Percentiles rank a stretch among this genome's conserved stretches.
Evolutionary conservation across 2,797 vertebrate genomes (phyloP).

Genomic region (Rhodeus uyekii): DNA sequence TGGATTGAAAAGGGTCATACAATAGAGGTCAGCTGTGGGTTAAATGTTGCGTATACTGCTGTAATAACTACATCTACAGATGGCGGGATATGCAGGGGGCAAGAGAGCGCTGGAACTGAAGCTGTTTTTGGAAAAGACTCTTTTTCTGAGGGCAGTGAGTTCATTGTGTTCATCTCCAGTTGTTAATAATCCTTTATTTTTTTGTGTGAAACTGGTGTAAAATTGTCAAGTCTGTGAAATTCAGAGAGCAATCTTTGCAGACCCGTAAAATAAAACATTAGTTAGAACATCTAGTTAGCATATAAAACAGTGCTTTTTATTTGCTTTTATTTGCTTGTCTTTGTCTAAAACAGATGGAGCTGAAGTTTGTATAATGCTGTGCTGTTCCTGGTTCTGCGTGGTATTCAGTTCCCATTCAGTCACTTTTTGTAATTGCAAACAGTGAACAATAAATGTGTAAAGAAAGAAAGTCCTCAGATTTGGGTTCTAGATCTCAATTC

Average conservation of each 20-base stretch:
- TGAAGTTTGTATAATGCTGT: not conserved
- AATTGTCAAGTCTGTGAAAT: not conserved
- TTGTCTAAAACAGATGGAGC: conserved; percentile 11
- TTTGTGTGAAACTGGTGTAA: too few relatives aligned
- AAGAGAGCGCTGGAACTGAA: not conserved
- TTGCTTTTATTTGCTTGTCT: not conserved
- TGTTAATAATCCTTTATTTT: not conserved
- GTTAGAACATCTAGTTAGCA: conserved; percentile 15
- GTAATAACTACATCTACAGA: conserved; percentile 18
- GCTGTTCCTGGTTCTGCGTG: not conserved
- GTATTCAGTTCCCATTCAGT: not conserved
- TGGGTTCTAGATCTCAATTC: not conserved
- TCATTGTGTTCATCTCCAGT: not conserved
- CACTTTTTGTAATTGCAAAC: not conserved
- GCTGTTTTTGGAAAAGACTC: not conserved
- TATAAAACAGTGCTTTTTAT: not conserved
- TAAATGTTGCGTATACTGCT: conserved; percentile 51
- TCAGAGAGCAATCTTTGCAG: not conserved
- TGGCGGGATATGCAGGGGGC: conserved; percentile 15
- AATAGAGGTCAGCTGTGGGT: conserved; percentile 67
- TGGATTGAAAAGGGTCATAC: conserved; percentile 24
- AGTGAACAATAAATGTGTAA: not conserved
- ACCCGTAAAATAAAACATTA: not conserved
- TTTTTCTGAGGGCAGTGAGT: not conserved
- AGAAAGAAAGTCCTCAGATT: not conserved